These are phyloP conservation scores for Myzus persicae DNA, from an alignment of 1,140 invertebrate species.

Conservation along the genomic window DNA sequence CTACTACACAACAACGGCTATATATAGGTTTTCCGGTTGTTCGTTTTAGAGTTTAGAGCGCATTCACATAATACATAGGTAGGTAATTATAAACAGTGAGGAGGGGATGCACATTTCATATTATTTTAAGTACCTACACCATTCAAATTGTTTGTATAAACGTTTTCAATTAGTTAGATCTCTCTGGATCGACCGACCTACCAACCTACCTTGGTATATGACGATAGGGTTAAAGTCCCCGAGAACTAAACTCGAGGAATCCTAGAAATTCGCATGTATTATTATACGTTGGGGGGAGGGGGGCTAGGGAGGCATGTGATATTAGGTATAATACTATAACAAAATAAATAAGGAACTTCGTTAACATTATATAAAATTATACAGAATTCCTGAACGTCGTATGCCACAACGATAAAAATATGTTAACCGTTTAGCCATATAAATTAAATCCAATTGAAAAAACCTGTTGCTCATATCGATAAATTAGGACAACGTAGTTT, in stretches of 20 bases:
- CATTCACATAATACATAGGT: not conserved
- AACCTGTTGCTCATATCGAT: not conserved
- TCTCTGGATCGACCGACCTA: not conserved
- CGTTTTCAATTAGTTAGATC: too few relatives aligned
- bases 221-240: not conserved
- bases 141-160: not conserved
- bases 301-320: too few relatives aligned
- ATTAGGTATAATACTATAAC: not conserved
- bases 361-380: not conserved
- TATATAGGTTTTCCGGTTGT: not conserved
- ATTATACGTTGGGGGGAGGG: rapidly evolving
- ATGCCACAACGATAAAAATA: not conserved
- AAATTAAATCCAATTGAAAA: not conserved
- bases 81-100: not conserved
- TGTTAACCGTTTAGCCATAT: not conserved
- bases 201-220: too few relatives aligned
- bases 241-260: not conserved
- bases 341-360: not conserved
- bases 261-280: not conserved
- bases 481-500: not conserved
- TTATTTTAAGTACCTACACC: too few relatives aligned
- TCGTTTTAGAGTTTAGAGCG: not conserved
- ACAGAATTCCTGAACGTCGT: not conserved
- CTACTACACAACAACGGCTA: not conserved
- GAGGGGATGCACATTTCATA: not conserved